Evolutionary conservation across 2,797 vertebrate genomes (phyloP), one percentile per base, ranked within the genome.

Genomic region (Garrulus glandarius): DNA sequence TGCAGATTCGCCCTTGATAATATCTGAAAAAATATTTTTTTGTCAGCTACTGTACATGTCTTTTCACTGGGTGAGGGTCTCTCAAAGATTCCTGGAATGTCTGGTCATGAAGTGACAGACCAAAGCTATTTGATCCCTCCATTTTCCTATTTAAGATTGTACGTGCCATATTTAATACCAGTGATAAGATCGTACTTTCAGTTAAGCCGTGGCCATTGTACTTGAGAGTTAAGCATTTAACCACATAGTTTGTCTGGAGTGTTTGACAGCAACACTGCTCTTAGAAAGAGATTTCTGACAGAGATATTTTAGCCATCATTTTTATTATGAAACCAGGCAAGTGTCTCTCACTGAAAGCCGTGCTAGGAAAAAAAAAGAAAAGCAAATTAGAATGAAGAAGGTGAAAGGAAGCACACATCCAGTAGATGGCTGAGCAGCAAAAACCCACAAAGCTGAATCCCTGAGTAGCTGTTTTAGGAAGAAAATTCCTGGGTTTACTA

Each of bases 111-210:
- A 92, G 52, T 87, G 59, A 77, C 69, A 92, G 37, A 67, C 49
- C 46, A 77, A 70, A 81, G 49, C 30, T 77, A 92, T 72, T 68
- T 83, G 87, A 93, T 71, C 41, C 56, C n/a, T 82, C 34, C 3
- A 0, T 94, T 92, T 92, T 92, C 70, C 63, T 90, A 27, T 88
- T 95, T 92, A 90, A 81, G 76, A 79, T 52, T 71, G 75, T 67
- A 86, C 0, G 0, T 79, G 63, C 47, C 76, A 67, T 88, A 95
- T 95, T 92, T 94, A 96, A 94, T 89, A 60, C 55, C 39, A 47
- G 37, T 67, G 96, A 94, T 90, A 96, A 96, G 87, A 94, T 94
- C 89, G 5, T 81, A 41, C 63, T 82, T 89, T 90, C 36, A 9
- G 63, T 93, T 94, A 95, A 90, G 68, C 91, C 37, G 8, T 63